Evolutionary conservation across 2,888 invertebrate genomes (phyloP), one percentile per base, ranked within the genome.

Genomic region (Cyclophora albipunctata): DNA sequence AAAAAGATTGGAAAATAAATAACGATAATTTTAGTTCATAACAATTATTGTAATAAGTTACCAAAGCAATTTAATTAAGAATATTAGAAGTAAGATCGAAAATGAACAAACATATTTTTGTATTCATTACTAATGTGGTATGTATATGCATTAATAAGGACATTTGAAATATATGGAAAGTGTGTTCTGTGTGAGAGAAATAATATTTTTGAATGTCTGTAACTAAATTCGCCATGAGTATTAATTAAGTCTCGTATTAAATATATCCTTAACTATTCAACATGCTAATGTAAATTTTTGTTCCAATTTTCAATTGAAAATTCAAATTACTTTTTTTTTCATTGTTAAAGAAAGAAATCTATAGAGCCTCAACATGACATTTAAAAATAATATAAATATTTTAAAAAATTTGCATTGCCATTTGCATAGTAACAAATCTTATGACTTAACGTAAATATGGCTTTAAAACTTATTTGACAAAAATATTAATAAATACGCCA

Each of bases 21-120:
- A 20, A 20, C 20, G 20, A 20, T 20, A 20, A 42, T n/a, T 45
- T 47, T 35, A 37, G 37, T 37, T 5, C 5, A 37, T 55, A 58
- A 51, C 43, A 47, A 47, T 47, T 37, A 37, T 37, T 37, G 49
- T 54, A 74, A 73, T 85, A 81, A 86, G 87, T 87, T 87, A 87
- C 87, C 87, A 87, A 87, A 87, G 87, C 85, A 82, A 84, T 84
- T 75, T 77, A 63, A 67, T 64, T 80, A 77, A 76, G 73, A 55
- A 20, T 20, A 20, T 20, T 20, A 20, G 20, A 20, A 20, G 20
- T 73, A 73, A 69, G 63, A 57, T 63, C 59, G 58, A 60, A 59
- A 67, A 64, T 59, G 69, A 63, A 66, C 69, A 69, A 54, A 71
- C 73, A 78, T 84, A 79, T 82, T 82, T 85, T 84, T 84, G 60